Conservation (phyloP, 2,797 vertebrate species). For the Peromyscus eremicus region DNA sequence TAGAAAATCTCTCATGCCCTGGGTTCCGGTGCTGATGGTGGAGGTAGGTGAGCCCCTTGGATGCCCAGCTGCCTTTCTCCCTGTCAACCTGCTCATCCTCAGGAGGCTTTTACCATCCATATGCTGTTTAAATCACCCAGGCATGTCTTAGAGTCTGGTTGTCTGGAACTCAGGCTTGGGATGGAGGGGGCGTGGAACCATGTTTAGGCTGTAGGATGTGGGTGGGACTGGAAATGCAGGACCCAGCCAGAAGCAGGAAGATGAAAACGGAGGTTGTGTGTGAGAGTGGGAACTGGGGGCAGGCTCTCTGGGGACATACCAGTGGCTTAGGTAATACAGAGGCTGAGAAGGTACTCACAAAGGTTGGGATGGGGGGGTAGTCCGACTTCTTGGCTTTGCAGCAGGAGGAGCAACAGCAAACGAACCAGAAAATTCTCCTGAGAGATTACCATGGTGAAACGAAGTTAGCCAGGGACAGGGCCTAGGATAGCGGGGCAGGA, state of each 20-base stretch:
- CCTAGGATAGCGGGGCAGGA: not conserved
- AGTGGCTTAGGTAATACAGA: not conserved
- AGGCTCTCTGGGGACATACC: not conserved
- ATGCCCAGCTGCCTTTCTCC: not conserved
- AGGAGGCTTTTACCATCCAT: not conserved
- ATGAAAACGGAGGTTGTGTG: not conserved
- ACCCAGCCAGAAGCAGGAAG: constrained; percentile 6
- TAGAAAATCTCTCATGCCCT: not conserved
- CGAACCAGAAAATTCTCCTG: constrained; percentile 87
- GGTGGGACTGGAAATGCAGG: not conserved
- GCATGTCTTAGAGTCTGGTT: not conserved
- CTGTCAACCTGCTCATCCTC: not conserved
- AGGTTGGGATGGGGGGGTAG: constrained; percentile 89
- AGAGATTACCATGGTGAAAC: not conserved
- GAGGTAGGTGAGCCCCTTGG: not conserved
- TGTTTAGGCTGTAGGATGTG: not conserved
- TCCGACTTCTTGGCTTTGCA: constrained; percentile 86
- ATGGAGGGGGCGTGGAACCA: not conserved
- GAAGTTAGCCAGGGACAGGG: not conserved
- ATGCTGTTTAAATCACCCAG: not conserved
- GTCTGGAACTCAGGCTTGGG: not conserved
- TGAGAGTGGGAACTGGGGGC: not conserved
- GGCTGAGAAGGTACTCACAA: constrained; percentile 86
- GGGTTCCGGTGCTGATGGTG: not conserved
- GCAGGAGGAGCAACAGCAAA: constrained; percentile 94